A percentile compares a stretch with the other conserved stretches of the same genome.
These are phyloP conservation scores for Eidolon helvum DNA, from an alignment of 2,113 vertebrate species.

Conservation along the genomic window DNA sequence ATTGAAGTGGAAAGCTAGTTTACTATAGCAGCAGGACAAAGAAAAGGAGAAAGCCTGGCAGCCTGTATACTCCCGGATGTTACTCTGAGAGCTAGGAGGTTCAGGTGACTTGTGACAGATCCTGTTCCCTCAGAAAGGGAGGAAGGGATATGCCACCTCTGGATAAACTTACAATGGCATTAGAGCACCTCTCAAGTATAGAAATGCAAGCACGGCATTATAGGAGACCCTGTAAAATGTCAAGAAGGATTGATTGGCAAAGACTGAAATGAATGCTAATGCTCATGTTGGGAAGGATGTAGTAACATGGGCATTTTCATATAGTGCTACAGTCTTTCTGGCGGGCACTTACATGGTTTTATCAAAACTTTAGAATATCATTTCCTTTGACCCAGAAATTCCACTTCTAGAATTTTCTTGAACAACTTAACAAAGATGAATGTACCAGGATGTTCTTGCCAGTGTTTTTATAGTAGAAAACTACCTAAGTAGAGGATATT, in stretches of 20 bases:
- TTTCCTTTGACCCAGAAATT: slow-evolving; percentile 50
- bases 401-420: slow-evolving; percentile 38
- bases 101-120: not conserved
- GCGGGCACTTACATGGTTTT: not conserved
- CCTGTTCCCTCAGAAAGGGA: not conserved
- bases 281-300: not conserved
- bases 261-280: not conserved
- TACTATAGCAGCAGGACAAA: not conserved
- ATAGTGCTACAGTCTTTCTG: not conserved
- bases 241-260: not conserved
- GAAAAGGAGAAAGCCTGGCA: not conserved
- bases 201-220: slow-evolving; percentile 4
- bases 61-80: not conserved
- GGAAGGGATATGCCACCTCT: not conserved
- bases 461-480: not conserved
- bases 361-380: not conserved
- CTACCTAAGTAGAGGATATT: not conserved
- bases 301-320: not conserved
- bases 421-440: not conserved
- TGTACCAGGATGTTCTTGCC: not conserved
- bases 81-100: not conserved
- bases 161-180: not conserved
- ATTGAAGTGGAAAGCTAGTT: not conserved
- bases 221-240: slow-evolving; percentile 11
- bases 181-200: not conserved